Evolutionary conservation across 1,140 invertebrate species (phyloP).

Genomic region (Metaphire vulgaris): DNA sequence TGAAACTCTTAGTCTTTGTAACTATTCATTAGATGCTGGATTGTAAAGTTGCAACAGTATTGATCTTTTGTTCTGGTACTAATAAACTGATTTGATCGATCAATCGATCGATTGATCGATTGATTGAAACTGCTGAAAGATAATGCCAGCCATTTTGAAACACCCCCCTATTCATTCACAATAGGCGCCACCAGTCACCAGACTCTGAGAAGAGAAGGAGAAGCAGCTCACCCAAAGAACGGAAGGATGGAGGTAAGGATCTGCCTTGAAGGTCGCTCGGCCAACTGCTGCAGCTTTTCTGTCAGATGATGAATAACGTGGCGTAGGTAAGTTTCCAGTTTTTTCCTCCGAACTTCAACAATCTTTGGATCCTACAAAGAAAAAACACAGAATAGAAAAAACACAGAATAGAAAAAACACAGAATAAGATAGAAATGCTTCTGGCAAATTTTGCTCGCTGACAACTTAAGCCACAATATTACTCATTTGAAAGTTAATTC

Average conservation of each 20-base stretch:
- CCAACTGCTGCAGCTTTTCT: constrained; percentile 63
- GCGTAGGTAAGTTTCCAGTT: constrained; percentile 71
- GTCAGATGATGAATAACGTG: constrained; percentile 64
- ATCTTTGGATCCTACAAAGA: constrained; percentile 64
- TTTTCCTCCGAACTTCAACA: constrained; percentile 68
- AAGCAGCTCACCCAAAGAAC: constrained; percentile 72
- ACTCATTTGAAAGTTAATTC: neutral
- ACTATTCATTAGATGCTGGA: too few species aligned
- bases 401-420: constrained; percentile 8
- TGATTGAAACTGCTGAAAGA: neutral
- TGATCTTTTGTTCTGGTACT: neutral
- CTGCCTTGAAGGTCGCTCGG: constrained; percentile 62
- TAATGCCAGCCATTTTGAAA: neutral
- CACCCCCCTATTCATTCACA: neutral
- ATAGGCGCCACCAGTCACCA: neutral
- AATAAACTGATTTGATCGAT: neutral
- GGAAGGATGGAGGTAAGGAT: constrained; percentile 66
- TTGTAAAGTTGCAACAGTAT: neutral
- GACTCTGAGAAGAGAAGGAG: neutral
- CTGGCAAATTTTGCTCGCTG: too few species aligned
- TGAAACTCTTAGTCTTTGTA: too few species aligned
- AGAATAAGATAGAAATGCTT: neutral
- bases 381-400: constrained; percentile 7
- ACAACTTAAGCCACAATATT: too few species aligned
- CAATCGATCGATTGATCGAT: neutral